A percentile compares a stretch with the other conserved stretches of the same genome.
phyloP scores from a whole-genome alignment of 2,113 vertebrate species.

The Monarcha castaneiventris region DNA sequence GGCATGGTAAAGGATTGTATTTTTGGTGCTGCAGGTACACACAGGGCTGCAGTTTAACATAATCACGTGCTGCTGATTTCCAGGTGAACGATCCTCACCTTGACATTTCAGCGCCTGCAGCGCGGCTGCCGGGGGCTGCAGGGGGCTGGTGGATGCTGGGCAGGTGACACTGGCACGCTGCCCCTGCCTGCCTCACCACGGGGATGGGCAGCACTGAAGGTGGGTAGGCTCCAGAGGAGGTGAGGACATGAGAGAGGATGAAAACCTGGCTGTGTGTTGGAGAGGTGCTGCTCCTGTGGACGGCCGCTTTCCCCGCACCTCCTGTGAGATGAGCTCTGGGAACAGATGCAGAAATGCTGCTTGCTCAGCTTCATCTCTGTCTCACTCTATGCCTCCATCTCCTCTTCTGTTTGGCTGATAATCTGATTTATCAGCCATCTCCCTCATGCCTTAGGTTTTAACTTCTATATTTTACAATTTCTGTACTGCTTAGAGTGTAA shows the following conservation, averaged over 20 bases:
- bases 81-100: not conserved
- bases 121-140: not conserved
- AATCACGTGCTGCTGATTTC: not conserved
- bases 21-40: conserved; percentile 13
- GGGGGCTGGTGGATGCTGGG: accelerated
- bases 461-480: too few relatives aligned
- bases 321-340: not conserved
- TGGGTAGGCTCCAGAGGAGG: not conserved
- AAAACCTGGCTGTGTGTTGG: not conserved
- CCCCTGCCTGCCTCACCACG: accelerated
- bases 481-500: too few relatives aligned
- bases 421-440: not conserved
- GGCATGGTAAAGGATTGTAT: not conserved
- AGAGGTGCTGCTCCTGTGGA: not conserved
- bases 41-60: not conserved
- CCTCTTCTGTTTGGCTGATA: not conserved
- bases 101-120: not conserved
- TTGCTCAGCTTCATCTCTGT: not conserved
- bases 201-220: not conserved
- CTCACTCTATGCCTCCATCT: not conserved
- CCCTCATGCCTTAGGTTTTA: not conserved
- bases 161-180: not conserved
- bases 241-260: too few relatives aligned
- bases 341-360: not conserved
- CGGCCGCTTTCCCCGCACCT: accelerated